phyloP scores from a whole-genome alignment of 2,113 vertebrate species.

The Neomonachus schauinslandi region DNA sequence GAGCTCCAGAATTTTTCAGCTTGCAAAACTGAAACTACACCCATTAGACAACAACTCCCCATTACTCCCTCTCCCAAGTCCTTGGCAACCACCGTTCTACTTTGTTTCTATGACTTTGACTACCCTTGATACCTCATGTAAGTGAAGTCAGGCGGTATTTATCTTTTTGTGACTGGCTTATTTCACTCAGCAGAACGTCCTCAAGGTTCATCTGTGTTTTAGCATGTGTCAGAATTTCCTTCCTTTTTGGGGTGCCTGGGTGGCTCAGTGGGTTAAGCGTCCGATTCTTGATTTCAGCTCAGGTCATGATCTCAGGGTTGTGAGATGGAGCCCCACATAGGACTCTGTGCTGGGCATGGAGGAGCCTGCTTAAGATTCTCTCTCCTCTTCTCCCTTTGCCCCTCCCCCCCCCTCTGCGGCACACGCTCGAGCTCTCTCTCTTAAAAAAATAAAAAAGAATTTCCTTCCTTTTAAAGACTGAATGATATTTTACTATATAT shows the following conservation, averaged over 20 bases:
- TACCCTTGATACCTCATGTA: background rate
- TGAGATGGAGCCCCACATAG: background rate
- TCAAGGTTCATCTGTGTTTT: background rate
- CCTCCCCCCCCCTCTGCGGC: accelerated
- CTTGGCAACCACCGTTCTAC: background rate
- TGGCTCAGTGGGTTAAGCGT: background rate
- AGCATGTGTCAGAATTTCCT: background rate
- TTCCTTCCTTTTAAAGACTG: background rate
- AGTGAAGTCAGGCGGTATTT: background rate
- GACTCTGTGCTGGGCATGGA: background rate
- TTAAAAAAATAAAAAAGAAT: background rate
- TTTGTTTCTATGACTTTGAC: background rate
- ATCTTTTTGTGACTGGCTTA: background rate
- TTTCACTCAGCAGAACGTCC: background rate
- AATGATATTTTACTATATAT: background rate
- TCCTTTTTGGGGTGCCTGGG: background rate
- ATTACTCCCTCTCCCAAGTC: background rate
- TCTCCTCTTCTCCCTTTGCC: background rate
- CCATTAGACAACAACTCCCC: background rate
- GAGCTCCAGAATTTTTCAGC: background rate
- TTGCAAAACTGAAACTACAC: background rate
- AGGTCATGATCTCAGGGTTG: background rate
- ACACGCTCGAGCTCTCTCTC: background rate
- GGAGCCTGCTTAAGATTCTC: background rate
- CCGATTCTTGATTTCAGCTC: background rate